A percentile compares a stretch with the other conserved stretches of the same genome.
phyloP scores from a whole-genome alignment of 2,113 vertebrate species.

The Bos javanicus region DNA sequence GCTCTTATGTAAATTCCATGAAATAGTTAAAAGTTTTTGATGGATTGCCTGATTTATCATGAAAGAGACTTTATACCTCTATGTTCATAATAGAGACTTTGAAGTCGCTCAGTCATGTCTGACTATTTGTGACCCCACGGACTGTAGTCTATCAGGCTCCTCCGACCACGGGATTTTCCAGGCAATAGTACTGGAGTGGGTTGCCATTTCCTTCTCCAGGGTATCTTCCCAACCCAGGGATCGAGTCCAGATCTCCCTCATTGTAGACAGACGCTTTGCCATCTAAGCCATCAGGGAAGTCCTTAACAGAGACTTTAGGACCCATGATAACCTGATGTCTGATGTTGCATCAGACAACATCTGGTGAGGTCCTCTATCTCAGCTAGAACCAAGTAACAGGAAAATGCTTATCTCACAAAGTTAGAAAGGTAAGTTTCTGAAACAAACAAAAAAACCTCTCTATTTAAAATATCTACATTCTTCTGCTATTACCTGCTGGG shows the following conservation, averaged over 20 bases:
- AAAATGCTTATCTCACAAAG: background rate
- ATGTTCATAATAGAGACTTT: background rate
- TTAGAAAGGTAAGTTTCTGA: background rate
- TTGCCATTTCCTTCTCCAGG: too few species aligned
- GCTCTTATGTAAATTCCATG: background rate
- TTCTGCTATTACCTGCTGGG: background rate
- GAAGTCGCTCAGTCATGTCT: too few species aligned
- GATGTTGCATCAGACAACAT: too few species aligned
- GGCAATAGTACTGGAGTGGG: too few species aligned
- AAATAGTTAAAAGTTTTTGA: background rate
- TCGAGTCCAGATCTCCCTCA: too few species aligned
- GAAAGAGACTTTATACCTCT: background rate
- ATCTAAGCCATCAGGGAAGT: too few species aligned
- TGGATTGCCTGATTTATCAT: background rate
- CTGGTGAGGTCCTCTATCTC: background rate
- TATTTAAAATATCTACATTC: background rate
- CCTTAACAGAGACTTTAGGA: background rate
- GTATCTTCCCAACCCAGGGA: too few species aligned
- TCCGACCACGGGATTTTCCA: too few species aligned
- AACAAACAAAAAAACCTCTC: background rate
- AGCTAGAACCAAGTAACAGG: background rate
- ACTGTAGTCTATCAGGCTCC: too few species aligned
- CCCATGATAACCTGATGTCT: background rate
- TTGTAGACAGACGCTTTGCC: too few species aligned
- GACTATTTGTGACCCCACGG: too few species aligned